These are phyloP conservation scores for Micromesistius poutassou DNA, from an alignment of 2,797 vertebrate species.

Conservation along the genomic window DNA sequence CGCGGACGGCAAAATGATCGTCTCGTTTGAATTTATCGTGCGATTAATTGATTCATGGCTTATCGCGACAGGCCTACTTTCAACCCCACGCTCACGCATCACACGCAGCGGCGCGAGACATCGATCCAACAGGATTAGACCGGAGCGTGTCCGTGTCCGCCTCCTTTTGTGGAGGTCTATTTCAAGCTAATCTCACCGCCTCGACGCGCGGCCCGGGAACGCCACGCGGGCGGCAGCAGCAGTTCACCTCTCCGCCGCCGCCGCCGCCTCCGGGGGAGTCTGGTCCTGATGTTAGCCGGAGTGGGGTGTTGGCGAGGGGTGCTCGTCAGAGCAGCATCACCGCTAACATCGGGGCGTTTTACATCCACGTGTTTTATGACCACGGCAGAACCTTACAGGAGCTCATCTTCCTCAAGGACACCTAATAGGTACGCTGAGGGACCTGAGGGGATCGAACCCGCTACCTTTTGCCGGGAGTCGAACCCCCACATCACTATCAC, in stretches of 20 bases:
- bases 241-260: slow-evolving; percentile 38
- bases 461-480: background rate
- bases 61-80: too few species aligned
- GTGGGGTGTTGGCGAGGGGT: slow-evolving; percentile 27
- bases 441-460: background rate
- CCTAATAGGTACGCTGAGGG: background rate
- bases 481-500: background rate
- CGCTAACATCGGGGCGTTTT: slow-evolving; percentile 45
- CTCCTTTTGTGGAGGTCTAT: slow-evolving; percentile 15
- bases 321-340: slow-evolving; percentile 24
- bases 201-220: slow-evolving; percentile 50
- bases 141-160: slow-evolving; percentile 29
- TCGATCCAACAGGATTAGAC: slow-evolving; percentile 29
- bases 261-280: slow-evolving; percentile 37
- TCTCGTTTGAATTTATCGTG: too few species aligned
- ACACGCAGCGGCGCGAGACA: slow-evolving; percentile 25
- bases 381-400: slow-evolving; percentile 15
- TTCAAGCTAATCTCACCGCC: slow-evolving; percentile 44
- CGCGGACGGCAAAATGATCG: too few species aligned
- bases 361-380: background rate
- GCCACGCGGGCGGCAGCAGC: slow-evolving; percentile 7
- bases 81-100: background rate
- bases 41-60: too few species aligned
- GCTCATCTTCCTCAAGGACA: slow-evolving; percentile 22
- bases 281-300: slow-evolving; percentile 49